Base-by-base conservation (phyloP, 2,113 vertebrate genomes). In the Eudyptes chrysolophus region DNA sequence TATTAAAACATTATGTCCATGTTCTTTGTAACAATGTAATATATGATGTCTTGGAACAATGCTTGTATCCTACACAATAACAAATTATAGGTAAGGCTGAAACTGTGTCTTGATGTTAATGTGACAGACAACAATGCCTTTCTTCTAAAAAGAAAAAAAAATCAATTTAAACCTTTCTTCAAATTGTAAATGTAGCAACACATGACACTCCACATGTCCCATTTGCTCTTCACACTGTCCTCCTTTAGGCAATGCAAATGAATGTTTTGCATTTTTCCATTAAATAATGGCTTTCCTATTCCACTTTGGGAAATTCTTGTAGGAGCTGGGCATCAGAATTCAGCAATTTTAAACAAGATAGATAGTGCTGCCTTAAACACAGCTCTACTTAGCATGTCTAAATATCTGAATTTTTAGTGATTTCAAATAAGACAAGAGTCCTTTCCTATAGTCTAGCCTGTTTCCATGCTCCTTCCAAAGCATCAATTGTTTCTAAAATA, bases 401-500 rank as follows among this genome's bases (percentile, higher is more conserved):
- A 77, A 42, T 82, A 87, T 78, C 22, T 52, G 40, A 78, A 60
- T 71, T 90, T 60, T 75, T 71, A 75, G n/a, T 84, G 34, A 64
- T 90, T 94, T 81, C 36, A 84, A 62, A 36, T 6, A 84, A 83
- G 80, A 49, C 34, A 64, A 76, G 42, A 74, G 13, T 17, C 19
- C 55, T 84, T 89, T 87, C 34, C 38, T 86, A 40, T 22, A 54
- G 68, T 70, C 42, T 61, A 94, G 69, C 40, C 36, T 65, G 34
- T 74, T 92, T 90, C 44, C n/a, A 78, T 36, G 27, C 52, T 94
- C 51, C 32, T 89, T 84, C 61, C 86, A 92, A 88, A 90, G 42
- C 42, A 94, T 34, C 16, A 80, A 46, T 46, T 93, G 61, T 92
- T 97, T 97, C 97, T 96, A 96, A 95, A 97, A 97, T 96, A 94